A percentile compares a stretch with the other conserved stretches of the same genome.
Evolutionary conservation across 2,113 vertebrate genomes (phyloP).

Genomic region (Shinisaurus crocodilurus): DNA sequence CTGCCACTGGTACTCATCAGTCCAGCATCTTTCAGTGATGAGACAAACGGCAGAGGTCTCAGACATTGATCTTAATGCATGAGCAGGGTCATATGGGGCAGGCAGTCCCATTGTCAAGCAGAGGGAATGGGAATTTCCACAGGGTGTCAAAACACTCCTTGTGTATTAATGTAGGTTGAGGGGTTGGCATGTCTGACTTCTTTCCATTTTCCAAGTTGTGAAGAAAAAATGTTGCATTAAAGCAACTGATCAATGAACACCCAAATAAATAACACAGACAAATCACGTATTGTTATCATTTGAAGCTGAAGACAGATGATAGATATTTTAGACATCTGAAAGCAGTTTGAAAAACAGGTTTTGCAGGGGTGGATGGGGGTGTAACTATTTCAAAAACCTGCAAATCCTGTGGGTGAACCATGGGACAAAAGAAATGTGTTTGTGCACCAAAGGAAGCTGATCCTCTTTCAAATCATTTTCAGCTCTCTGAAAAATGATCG

Average conservation of each 20-base stretch:
- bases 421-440: background rate
- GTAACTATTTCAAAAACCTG: background rate
- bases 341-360: background rate
- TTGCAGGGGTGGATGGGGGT: background rate
- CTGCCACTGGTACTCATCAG: background rate
- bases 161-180: background rate
- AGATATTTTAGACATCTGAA: background rate
- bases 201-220: background rate
- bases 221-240: background rate
- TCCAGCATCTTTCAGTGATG: background rate
- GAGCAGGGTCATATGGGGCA: background rate
- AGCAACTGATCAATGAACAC: background rate
- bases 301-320: background rate
- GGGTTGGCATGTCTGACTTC: background rate
- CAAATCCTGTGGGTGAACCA: background rate
- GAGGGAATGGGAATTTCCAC: background rate
- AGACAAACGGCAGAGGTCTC: background rate
- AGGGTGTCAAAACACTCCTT: background rate
- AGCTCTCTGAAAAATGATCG: background rate
- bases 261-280: background rate
- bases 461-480: background rate
- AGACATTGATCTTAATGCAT: background rate
- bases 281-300: background rate
- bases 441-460: background rate
- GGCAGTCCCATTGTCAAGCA: background rate